Evolutionary conservation across 2,888 invertebrate species (phyloP).

Genomic region (Congeria kusceri): DNA sequence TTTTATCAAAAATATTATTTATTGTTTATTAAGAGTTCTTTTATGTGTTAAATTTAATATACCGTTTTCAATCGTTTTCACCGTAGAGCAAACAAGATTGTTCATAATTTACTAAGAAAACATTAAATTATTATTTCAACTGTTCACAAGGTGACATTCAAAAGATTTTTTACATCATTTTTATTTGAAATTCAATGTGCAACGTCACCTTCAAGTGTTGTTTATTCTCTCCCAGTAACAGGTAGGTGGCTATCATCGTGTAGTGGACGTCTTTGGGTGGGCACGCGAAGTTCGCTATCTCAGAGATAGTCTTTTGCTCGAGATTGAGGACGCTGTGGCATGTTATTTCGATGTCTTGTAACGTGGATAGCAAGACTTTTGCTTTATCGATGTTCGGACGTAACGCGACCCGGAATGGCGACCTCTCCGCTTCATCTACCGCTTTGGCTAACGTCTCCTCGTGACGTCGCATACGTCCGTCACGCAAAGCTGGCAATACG

Average conservation of each 20-base stretch:
- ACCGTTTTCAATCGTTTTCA: no score
- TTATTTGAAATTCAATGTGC: no score
- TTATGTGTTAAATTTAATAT: no score
- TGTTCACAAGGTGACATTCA: no score
- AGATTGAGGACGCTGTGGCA: slow-evolving; percentile 68
- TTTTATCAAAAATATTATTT: no score
- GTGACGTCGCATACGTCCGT: slow-evolving; percentile 60
- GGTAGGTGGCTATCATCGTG: slow-evolving; percentile 67
- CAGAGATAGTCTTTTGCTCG: slow-evolving; percentile 66
- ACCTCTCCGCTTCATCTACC: slow-evolving; percentile 59
- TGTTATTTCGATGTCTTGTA: slow-evolving; percentile 63
- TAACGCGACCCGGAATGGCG: slow-evolving; percentile 53
- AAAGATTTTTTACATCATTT: no score
- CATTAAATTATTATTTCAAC: no score
- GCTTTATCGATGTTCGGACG: slow-evolving; percentile 61
- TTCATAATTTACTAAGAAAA: no score
- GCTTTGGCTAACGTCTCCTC: slow-evolving; percentile 53
- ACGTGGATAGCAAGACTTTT: slow-evolving; percentile 51
- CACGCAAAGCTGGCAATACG: slow-evolving; percentile 52
- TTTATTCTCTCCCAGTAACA: slow-evolving; percentile 66
- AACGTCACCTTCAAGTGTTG: not conserved
- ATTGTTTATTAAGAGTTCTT: no score
- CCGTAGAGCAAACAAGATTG: no score
- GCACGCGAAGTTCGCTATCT: slow-evolving; percentile 64
- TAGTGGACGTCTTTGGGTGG: slow-evolving; percentile 63